phyloP scores from a whole-genome alignment of 2,113 vertebrate genomes.

The Sakesphorus luctuosus region DNA sequence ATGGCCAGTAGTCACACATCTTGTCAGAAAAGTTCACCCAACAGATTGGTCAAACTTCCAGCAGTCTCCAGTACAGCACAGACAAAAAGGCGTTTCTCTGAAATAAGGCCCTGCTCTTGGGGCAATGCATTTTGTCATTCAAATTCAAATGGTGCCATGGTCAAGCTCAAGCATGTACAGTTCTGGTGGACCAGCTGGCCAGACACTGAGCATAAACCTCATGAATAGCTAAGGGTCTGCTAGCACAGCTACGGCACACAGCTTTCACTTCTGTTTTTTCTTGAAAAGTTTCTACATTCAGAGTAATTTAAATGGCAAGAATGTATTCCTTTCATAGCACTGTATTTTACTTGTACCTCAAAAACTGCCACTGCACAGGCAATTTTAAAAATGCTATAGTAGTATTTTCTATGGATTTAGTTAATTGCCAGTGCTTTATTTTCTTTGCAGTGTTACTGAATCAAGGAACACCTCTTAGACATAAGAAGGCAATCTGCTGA shows the following conservation, averaged over 20 bases:
- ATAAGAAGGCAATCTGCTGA: neutral
- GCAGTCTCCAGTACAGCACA: rapidly evolving
- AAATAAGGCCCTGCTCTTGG: neutral
- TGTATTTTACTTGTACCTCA: neutral
- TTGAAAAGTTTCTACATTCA: neutral
- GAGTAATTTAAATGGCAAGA: neutral
- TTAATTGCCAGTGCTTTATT: neutral
- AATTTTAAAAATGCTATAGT: neutral
- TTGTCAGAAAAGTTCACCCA: neutral
- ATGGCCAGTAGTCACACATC: neutral
- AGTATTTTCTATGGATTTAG: neutral
- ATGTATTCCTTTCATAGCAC: neutral
- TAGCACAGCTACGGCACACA: rapidly evolving
- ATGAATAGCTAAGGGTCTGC: neutral
- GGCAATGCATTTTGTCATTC: neutral
- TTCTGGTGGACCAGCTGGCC: neutral
- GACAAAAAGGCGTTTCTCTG: neutral
- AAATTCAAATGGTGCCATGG: neutral
- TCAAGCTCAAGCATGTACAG: neutral
- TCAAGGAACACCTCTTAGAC: neutral
- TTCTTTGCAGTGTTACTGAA: neutral
- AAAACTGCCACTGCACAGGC: neutral
- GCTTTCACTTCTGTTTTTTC: neutral
- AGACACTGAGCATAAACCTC: neutral
- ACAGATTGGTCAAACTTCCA: neutral